Conservation (phyloP, 2,113 vertebrate species). For the Cathartes aura region DNA sequence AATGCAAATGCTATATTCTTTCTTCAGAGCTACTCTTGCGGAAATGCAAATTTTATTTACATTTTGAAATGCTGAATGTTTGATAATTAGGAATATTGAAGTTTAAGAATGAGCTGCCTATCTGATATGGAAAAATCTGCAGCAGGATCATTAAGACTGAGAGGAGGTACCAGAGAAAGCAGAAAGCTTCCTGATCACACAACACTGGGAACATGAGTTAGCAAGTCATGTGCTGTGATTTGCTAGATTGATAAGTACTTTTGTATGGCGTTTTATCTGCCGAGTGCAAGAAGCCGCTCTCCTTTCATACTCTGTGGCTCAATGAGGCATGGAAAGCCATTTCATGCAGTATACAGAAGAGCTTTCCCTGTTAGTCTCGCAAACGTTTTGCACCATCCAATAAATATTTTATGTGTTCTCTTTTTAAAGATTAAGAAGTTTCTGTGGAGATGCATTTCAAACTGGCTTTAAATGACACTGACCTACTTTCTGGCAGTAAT, state of each 20-base stretch:
- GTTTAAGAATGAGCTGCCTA: constrained; percentile 62
- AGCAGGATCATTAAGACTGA: background rate
- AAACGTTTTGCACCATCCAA: background rate
- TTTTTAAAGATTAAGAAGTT: constrained; percentile 63
- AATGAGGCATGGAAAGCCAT: background rate
- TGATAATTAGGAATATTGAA: constrained; percentile 76
- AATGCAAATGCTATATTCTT: constrained; percentile 65
- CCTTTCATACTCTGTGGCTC: background rate
- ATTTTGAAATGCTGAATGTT: constrained; percentile 68
- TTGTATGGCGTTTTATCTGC: background rate
- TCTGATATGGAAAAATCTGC: constrained; percentile 4
- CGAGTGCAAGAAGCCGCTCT: background rate
- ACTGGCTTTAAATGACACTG: constrained; percentile 54
- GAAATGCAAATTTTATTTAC: constrained; percentile 72
- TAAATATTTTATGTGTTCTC: constrained; percentile 57
- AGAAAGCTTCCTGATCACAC: background rate
- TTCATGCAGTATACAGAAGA: background rate
- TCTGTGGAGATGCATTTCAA: constrained; percentile 49
- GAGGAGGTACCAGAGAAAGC: background rate
- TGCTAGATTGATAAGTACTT: constrained; percentile 6
- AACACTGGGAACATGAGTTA: background rate
- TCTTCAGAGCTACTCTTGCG: constrained; percentile 47
- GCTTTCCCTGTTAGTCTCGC: background rate
- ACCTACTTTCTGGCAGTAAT: constrained; percentile 46
- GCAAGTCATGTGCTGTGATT: background rate